Evolutionary conservation across 1,140 invertebrate genomes (phyloP), one percentile per base, ranked within the genome.

Genomic region (Papilio glaucus): DNA sequence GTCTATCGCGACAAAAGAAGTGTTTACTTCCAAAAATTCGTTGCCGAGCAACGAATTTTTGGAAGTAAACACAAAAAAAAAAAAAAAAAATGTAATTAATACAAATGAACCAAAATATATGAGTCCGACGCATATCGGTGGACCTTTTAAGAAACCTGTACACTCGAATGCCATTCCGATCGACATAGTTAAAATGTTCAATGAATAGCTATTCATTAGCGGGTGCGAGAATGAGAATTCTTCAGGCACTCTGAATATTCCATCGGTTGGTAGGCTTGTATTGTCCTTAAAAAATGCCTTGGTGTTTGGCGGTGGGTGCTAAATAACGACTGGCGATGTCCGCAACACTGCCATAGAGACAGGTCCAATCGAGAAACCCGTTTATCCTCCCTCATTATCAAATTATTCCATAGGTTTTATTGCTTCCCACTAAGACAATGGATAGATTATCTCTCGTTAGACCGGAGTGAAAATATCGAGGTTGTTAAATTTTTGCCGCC

Each of bases 191-290:
- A 91, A 93, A 91, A 93, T 93, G 85, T 89, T 87, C 85, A 81
- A 86, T 90, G 91, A 91, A 93, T 93, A 91, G 89, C 89, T 93
- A 91, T 93, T 93, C 91, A 93, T 93, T 93, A 93, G 89, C 81
- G 84, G 90, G 89, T 85, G 90, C 89, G 91, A 91, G 89, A 91
- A 91, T 91, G 85, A 91, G 89, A 89, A 93, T 93, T 91, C 89
- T 88, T 89, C 67, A 86, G 81, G 85, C 82, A 85, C 84, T 88
- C 87, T 86, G 87, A 90, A 91, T 93, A 93, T 88, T 85, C 86
- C 86, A 87, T 84, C 85, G 82, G 85, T 74, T 80, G 81, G 82
- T 76, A 72, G 84, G 78, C 83, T 84, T 90, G 89, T 91, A 93
- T 93, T 91, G 91, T 93, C 88, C 91, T 87, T 85, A 82, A 91